Base-by-base conservation (phyloP, 2,888 invertebrate species). In the Drosophila colorata region DNA sequence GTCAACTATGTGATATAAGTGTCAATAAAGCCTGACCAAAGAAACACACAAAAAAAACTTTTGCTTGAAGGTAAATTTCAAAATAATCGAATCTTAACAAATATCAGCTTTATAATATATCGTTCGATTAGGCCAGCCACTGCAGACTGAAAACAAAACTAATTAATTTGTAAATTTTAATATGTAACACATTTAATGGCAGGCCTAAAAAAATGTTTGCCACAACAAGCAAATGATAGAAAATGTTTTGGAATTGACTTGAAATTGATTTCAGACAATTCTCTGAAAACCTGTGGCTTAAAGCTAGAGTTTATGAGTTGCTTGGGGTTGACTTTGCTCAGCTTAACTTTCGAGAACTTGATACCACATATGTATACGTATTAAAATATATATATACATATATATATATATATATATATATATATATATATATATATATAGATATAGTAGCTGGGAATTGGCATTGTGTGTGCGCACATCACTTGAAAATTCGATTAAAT, bases 401-500 rank as follows among this genome's bases (percentile, higher is more conserved):
- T n/a, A 18, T 14, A 20, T 25, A 11, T 31, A 2, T 43, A 20
- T 13, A 14, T 20, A n/a, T 16, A 11, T 23, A 8, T 23, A 8
- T 43, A 31, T 4, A 31, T 4, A 40, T 25, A 37, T 18, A 56
- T n/a, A 7, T n/a, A 31, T 14, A 28, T 41, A 13, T 1, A 28
- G 13, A 23, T 16, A 28, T 28, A 28, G 11, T 33, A 41, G 33
- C 37, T 37, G 16, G 51, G 37, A 41, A 43, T 44, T 51, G 37
- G 49, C 20, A 64, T 69, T 74, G 68, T 44, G 61, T 60, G 67
- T 63, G 63, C 55, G 63, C 61, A 63, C 76, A 76, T 76, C 79
- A 68, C 82, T 77, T 77, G 74, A 82, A 87, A 87, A 85, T 85
- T 88, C 85, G 87, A 85, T 85, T 84, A 87, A 85, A 88, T 87